These are phyloP conservation scores for Pollenia griseotomentosa DNA, from an alignment of 2,888 invertebrate species.

Conservation along the genomic window DNA sequence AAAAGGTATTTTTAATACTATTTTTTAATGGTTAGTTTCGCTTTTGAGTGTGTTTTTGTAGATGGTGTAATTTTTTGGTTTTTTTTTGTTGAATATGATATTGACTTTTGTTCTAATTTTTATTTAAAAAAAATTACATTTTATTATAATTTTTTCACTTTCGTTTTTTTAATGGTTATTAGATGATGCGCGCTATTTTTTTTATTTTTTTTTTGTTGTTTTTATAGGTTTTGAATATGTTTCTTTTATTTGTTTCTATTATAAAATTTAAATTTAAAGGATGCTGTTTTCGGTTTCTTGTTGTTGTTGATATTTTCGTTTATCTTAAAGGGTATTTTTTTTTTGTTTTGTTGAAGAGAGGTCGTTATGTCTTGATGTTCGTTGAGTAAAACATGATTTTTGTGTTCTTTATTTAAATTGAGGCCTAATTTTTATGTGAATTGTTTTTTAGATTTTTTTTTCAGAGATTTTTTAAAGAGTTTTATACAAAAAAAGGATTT, in stretches of 20 bases:
- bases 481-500: slow-evolving; percentile 60
- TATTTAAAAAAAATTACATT: slow-evolving; percentile 53
- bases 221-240: slow-evolving; percentile 63
- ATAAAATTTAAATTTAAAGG: slow-evolving; percentile 67
- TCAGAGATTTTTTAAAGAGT: slow-evolving; percentile 49
- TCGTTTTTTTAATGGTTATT: slow-evolving; percentile 73
- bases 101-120: slow-evolving; percentile 48
- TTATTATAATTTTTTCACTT: slow-evolving; percentile 53
- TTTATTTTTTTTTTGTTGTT: slow-evolving; percentile 44
- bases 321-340: slow-evolving; percentile 68
- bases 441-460: slow-evolving; percentile 44
- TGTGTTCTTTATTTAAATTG: slow-evolving; percentile 66
- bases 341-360: slow-evolving; percentile 37
- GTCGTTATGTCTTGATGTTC: slow-evolving; percentile 63
- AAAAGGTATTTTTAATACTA: slow-evolving; percentile 67
- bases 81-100: slow-evolving; percentile 56
- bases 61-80: slow-evolving; percentile 46
- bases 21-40: slow-evolving; percentile 50
- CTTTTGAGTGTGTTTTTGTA: slow-evolving; percentile 38
- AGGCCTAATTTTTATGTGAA: slow-evolving; percentile 74
- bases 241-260: slow-evolving; percentile 58
- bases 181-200: slow-evolving; percentile 79
- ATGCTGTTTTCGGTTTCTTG: slow-evolving; percentile 55
- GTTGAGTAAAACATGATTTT: slow-evolving; percentile 73
- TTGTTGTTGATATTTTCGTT: slow-evolving; percentile 58